A percentile compares a stretch with the other conserved stretches of the same genome.
These are phyloP conservation scores for Symphodus melops DNA, from an alignment of 2,113 vertebrate genomes.

Conservation along the genomic window DNA sequence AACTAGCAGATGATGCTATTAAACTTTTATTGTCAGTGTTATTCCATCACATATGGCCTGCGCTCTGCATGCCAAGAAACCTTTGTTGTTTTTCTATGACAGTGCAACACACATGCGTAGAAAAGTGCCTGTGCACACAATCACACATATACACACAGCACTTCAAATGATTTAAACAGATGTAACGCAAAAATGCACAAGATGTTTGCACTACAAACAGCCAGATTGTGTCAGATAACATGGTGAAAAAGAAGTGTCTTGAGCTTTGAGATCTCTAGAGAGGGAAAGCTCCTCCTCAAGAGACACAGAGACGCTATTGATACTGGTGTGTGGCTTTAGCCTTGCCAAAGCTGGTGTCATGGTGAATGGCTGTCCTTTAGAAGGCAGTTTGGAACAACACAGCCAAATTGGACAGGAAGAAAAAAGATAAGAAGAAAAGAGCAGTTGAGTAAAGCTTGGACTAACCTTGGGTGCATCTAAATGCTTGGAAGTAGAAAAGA, in stretches of 20 bases:
- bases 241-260: constrained; percentile 23
- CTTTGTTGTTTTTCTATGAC: constrained; percentile 2
- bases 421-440: constrained; percentile 49
- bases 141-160: not conserved
- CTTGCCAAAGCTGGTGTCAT: constrained; percentile 67
- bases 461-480: constrained; percentile 54
- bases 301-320: constrained; percentile 76
- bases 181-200: constrained; percentile 7
- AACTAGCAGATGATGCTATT: constrained; percentile 46
- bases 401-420: constrained; percentile 44
- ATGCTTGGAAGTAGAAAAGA: constrained; percentile 47
- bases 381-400: constrained; percentile 43
- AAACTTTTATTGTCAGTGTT: constrained; percentile 39
- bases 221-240: constrained; percentile 29
- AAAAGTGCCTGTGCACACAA: not conserved
- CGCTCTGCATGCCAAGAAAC: constrained; percentile 8
- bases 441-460: constrained; percentile 26
- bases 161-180: not conserved
- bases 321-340: constrained; percentile 65
- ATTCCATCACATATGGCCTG: constrained; percentile 14
- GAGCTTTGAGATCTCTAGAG: constrained; percentile 7
- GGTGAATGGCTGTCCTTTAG: constrained; percentile 66
- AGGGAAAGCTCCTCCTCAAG: constrained; percentile 36
- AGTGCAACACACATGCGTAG: not conserved
- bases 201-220: constrained; percentile 19